Base-by-base conservation (phyloP, 2,888 invertebrate species). In the Athripsodes cinereus region DNA sequence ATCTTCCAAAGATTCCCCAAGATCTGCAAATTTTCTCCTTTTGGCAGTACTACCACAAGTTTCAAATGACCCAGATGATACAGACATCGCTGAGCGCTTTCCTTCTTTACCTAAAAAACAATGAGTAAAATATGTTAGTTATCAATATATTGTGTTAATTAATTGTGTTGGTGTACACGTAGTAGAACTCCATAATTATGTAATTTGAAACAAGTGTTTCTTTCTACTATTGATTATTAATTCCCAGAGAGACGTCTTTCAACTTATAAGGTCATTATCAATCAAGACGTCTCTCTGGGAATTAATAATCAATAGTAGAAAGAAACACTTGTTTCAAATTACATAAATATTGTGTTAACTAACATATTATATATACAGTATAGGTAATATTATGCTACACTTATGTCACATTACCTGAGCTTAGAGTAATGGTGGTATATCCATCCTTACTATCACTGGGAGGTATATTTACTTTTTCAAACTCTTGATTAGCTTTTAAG, bases 341-440 rank as follows among this genome's bases (percentile, higher is more conserved):
- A n/a, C n/a, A n/a, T n/a, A n/a, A n/a, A n/a, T n/a, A n/a, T n/a
- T n/a, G n/a, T n/a, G n/a, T n/a, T n/a, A 10, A 8, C 8, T 11
- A 34, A 10, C 11, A 10, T 34, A 11, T 8, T 34, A 34, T 34
- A n/a, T n/a, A n/a, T n/a, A n/a, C n/a, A n/a, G n/a, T n/a, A n/a
- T n/a, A n/a, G 18, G 13, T 16, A 52, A 52, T 1, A 35, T 35
- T 35, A 2, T 31, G 19, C 34, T 26, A 26, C 5, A 22, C n/a
- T n/a, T n/a, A n/a, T n/a, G n/a, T n/a, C n/a, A n/a, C n/a, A n/a
- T 53, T 68, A 67, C 85, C 85, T 64, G 85, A 79, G 50, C 82
- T 84, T 16, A 87, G 76, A 53, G 84, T 82, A 54, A 86, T 80
- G 0, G 86, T 84, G 5, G 87, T 87, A 68, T 82, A 86, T 52